Percentiles rank a stretch among this genome's conserved stretches.
Conservation (phyloP, 2,113 vertebrate genomes). For the Uropsilus gracilis region DNA sequence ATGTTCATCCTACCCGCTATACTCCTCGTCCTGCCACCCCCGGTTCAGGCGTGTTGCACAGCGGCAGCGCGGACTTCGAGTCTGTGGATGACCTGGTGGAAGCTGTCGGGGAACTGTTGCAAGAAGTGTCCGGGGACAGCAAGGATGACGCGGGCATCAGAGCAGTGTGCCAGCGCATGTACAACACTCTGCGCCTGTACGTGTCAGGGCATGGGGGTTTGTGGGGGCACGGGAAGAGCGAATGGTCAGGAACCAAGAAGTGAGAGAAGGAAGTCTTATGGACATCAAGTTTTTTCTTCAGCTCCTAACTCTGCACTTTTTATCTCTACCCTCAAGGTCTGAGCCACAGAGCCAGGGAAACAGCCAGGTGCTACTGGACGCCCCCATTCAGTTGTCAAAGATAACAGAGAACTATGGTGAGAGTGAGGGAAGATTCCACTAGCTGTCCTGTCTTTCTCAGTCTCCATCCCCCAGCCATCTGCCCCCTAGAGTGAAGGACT, state of each 20-base stretch:
- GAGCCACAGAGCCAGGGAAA: constrained; percentile 83
- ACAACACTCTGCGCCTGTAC: constrained; percentile 95
- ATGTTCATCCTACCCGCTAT: neutral
- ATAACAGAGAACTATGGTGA: constrained; percentile 92
- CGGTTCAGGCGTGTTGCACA: constrained; percentile 91
- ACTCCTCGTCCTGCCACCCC: neutral
- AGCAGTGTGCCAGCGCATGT: constrained; percentile 96
- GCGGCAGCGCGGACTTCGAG: constrained; percentile 93
- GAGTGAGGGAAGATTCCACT: constrained; percentile 43
- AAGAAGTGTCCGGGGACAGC: constrained; percentile 92
- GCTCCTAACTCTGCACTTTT: neutral
- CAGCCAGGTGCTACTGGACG: constrained; percentile 92
- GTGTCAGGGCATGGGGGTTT: constrained; percentile 55
- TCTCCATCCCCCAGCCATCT: neutral
- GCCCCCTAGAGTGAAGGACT: neutral
- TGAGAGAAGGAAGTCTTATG: neutral
- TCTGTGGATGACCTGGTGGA: constrained; percentile 95
- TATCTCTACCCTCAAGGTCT: constrained; percentile 65
- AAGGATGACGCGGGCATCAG: constrained; percentile 95
- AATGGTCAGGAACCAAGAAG: neutral
- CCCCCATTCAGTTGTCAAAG: constrained; percentile 97
- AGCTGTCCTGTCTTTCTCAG: neutral
- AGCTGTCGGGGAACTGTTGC: constrained; percentile 94
- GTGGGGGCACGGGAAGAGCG: neutral
- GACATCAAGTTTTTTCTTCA: neutral